Conservation (phyloP, 2,888 invertebrate genomes). For the Morpho helenor region DNA sequence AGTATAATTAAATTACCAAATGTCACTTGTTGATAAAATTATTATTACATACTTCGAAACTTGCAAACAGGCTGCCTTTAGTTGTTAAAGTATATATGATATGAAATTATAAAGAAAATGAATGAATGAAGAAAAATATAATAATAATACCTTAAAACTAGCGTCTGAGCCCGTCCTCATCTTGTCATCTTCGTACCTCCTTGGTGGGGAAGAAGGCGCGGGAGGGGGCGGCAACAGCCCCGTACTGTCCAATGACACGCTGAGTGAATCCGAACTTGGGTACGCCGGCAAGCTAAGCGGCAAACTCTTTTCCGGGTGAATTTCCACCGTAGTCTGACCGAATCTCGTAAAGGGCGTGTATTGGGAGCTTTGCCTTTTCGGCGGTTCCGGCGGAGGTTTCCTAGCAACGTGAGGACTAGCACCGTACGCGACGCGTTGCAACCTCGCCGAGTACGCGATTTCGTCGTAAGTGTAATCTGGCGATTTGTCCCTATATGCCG, state of each 20-base stretch:
- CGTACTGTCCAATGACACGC: slow-evolving; percentile 81
- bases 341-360: slow-evolving; percentile 72
- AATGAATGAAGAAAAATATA: too few species aligned
- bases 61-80: too few species aligned
- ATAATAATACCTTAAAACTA: slow-evolving; percentile 85
- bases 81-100: too few species aligned
- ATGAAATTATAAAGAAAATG: too few species aligned
- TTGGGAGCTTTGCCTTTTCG: slow-evolving; percentile 83
- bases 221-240: slow-evolving; percentile 83
- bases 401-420: slow-evolving; percentile 87
- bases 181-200: slow-evolving; percentile 65
- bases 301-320: slow-evolving; percentile 77
- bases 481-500: slow-evolving; percentile 66
- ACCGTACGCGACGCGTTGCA: slow-evolving; percentile 78
- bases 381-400: slow-evolving; percentile 90
- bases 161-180: slow-evolving; percentile 87
- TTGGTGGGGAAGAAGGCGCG: slow-evolving; percentile 82
- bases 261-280: slow-evolving; percentile 82
- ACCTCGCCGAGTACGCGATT: slow-evolving; percentile 65
- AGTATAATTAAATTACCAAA: too few species aligned
- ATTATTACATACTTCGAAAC: too few species aligned
- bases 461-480: slow-evolving; percentile 74
- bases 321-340: slow-evolving; percentile 81
- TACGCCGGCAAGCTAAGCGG: slow-evolving; percentile 82
- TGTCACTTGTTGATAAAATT: too few species aligned